Base-by-base conservation (phyloP, 2,797 vertebrate species). In the Pelodytes ibericus region DNA sequence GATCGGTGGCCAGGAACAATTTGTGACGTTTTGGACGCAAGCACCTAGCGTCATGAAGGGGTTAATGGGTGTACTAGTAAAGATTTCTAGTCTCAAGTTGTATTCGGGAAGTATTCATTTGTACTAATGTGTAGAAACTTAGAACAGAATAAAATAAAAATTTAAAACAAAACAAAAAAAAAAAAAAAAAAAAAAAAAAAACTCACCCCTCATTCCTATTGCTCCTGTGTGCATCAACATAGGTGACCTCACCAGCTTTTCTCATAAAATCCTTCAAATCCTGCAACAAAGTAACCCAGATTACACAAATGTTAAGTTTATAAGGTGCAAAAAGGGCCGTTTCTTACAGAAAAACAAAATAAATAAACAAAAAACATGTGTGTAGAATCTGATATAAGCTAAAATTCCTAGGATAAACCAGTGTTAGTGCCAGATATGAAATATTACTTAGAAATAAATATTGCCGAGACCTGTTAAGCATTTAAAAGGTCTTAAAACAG, bases 191-290 rank as follows among this genome's bases (percentile, higher is more conserved):
- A n/a, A n/a, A n/a, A n/a, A n/a, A n/a, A n/a, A n/a, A n/a, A n/a
- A 72, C 75, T 86, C 80, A 96, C 96, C 95, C 95, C 90, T 96
- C 96, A 59, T 97, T 96, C 88, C 95, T 94, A 86, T 95, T 96
- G 84, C 93, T 93, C 83, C 96, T 92, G 90, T 97, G 96, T 30
- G 96, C 96, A 80, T 97, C 96, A 89, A 96, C 96, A 91, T 96
- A 97, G 33, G 95, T 97, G 58, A 97, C 96, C 75, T 97, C 95
- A 69, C 95, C 95, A 72, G 94, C 96, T 88, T 96, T 96, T 88
- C 95, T 94, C 96, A 97, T 97, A 85, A 96, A 89, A 90, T 97
- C 96, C 88, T 96, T 97, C 81, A 97, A 90, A 88, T 97, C 96
- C 96, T 97, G 90, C 84, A 89, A 91, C 85, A 83, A 87, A 87